phyloP scores from a whole-genome alignment of 1,140 invertebrate species.

The Drusus annulatus region DNA sequence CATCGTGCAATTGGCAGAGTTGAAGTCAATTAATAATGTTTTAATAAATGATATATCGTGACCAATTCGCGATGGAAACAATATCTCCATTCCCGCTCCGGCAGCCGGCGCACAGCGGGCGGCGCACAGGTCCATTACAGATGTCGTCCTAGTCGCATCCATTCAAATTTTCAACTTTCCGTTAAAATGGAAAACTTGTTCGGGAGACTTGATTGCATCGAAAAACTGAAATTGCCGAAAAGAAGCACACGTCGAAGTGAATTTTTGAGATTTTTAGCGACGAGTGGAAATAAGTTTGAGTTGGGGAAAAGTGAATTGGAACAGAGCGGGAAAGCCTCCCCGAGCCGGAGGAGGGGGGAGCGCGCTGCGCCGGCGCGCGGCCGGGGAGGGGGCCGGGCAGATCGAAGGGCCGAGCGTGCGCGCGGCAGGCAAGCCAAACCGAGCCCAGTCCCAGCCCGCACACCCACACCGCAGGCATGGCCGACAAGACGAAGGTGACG shows the following conservation, averaged over 20 bases:
- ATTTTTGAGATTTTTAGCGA: slow-evolving; percentile 20
- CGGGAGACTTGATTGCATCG: not conserved
- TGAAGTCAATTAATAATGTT: slow-evolving; percentile 10
- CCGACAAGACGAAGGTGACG: slow-evolving; percentile 83
- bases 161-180: not conserved
- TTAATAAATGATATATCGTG: slow-evolving; percentile 15
- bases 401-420: slow-evolving; percentile 68
- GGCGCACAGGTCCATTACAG: slow-evolving; percentile 57
- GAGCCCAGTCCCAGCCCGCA: slow-evolving; percentile 51
- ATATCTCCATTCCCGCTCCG: not conserved
- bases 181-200: not conserved
- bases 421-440: slow-evolving; percentile 59
- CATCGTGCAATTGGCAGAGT: not conserved
- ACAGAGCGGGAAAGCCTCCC: slow-evolving; percentile 10
- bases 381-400: slow-evolving; percentile 51
- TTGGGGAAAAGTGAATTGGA: not conserved
- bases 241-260: not conserved
- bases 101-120: slow-evolving; percentile 55
- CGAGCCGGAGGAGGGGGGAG: slow-evolving; percentile 51
- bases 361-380: slow-evolving; percentile 29
- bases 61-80: not conserved
- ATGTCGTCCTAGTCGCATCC: slow-evolving; percentile 17
- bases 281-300: no score
- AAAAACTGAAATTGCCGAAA: not conserved
- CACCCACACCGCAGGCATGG: slow-evolving; percentile 72